Conservation (phyloP, 2,797 vertebrate species). For the Microtus californicus region DNA sequence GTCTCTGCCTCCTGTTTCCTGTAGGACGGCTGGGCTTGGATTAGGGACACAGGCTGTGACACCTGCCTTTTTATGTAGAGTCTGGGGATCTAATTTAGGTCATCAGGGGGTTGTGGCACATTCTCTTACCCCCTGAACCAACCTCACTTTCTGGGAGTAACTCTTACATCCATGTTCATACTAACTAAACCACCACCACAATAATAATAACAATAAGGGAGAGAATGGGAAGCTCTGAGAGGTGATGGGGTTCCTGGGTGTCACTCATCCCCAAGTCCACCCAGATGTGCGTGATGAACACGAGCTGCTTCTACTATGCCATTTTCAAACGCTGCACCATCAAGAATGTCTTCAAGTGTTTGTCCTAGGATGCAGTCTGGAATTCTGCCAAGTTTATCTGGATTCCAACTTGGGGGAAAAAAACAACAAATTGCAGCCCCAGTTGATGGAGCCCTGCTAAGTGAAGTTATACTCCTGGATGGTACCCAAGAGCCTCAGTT, state of each 20-base stretch:
- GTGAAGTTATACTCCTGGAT: background rate
- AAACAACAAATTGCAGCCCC: constrained; percentile 59
- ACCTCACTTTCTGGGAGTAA: background rate
- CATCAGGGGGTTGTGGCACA: background rate
- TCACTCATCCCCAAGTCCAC: background rate
- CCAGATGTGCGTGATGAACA: background rate
- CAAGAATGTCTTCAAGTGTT: constrained; percentile 14
- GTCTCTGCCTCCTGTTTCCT: background rate
- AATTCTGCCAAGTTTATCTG: constrained; percentile 40
- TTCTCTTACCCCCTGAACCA: background rate
- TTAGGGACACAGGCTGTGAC: background rate
- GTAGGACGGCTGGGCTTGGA: background rate
- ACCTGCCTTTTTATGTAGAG: background rate
- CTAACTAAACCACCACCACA: background rate
- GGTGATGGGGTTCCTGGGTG: background rate
- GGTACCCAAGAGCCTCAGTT: constrained; percentile 21
- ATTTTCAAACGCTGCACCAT: constrained; percentile 32
- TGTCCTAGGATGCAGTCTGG: constrained; percentile 54
- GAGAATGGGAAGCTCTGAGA: background rate
- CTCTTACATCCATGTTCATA: background rate
- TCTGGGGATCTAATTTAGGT: background rate
- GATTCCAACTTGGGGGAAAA: constrained; percentile 41
- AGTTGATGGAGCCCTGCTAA: constrained; percentile 48
- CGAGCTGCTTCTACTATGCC: background rate
- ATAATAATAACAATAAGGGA: background rate